Evolutionary conservation across 2,797 vertebrate genomes (phyloP), one percentile per base, ranked within the genome.

Genomic region (Arnoldichthys spilopterus): DNA sequence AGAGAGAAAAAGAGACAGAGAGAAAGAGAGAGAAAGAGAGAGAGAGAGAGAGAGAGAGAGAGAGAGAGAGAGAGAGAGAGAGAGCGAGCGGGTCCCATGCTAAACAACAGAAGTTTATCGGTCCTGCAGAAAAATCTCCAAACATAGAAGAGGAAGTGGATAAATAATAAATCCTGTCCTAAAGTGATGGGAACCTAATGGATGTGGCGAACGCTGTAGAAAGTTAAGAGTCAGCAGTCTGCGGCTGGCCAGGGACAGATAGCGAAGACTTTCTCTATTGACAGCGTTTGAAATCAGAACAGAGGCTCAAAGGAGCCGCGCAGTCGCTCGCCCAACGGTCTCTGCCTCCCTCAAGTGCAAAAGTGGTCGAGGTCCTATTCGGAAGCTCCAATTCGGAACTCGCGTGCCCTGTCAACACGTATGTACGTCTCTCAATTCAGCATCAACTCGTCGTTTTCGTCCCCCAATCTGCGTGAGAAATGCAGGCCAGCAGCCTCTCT

Each of bases 161-260:
- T 87, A 77, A 87, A 85, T 87, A 85, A 87, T 82, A 75, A 54
- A 84, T 82, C 76, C 66, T 59, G 49, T 51, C 64, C 72, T 74
- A 67, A 78, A 80, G 86, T 69, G 72, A 75, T 76, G 71, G 72
- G 54, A 78, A 74, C 47, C 75, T 87, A 86, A 87, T 87, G 84
- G 86, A 85, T 78, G 74, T 47, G 71, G 45, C n/a, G 80, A 77
- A 72, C 47, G 37, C 15, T 62, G 73, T 58, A 32, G 61, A 70
- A 81, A 82, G 77, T 80, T 66, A 40, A 45, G 70, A 85, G 82
- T 81, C 80, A 78, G 80, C 82, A 79, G 62, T 70, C 51, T 28
- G 70, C n/a, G 54, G 56, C 79, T 71, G 76, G 66, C 62, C 22
- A 4, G 74, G 80, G 80, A 77, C 63, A 32, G 70, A 79, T 74